These are phyloP conservation scores for Podarcis muralis DNA, from an alignment of 2,113 vertebrate genomes.

Conservation along the genomic window DNA sequence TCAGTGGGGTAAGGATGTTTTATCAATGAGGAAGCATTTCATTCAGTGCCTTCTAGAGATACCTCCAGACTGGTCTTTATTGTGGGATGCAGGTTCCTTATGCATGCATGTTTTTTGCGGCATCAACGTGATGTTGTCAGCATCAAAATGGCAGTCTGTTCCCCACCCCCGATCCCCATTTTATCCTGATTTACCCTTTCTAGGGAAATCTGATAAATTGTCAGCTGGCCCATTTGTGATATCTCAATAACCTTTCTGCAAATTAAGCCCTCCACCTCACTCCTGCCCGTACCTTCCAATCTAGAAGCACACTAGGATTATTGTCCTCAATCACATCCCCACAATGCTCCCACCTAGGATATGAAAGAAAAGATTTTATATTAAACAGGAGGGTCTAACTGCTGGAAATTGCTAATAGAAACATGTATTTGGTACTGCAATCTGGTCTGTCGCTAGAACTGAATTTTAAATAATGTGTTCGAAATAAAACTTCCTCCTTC, in stretches of 20 bases:
- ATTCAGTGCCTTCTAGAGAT: not conserved
- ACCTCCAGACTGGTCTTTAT: too few species aligned
- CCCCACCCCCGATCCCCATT: too few species aligned
- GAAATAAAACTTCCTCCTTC: constrained; percentile 53
- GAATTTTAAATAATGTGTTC: constrained; percentile 44
- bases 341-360: constrained; percentile 15
- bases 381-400: constrained; percentile 47
- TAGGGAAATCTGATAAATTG: too few species aligned
- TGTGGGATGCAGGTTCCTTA: too few species aligned
- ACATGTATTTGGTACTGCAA: constrained; percentile 47
- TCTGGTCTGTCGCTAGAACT: constrained; percentile 14
- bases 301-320: not conserved
- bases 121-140: too few species aligned
- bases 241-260: too few species aligned
- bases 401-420: constrained; percentile 49
- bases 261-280: too few species aligned
- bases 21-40: not conserved
- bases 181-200: too few species aligned
- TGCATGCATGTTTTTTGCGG: too few species aligned
- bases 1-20: not conserved
- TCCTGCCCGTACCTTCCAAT: too few species aligned
- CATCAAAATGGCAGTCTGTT: too few species aligned
- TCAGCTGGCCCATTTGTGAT: too few species aligned
- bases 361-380: constrained; percentile 22
- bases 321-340: constrained; percentile 10